Evolutionary conservation across 2,888 invertebrate genomes (phyloP).

Genomic region (Dromius quadrimaculatus): DNA sequence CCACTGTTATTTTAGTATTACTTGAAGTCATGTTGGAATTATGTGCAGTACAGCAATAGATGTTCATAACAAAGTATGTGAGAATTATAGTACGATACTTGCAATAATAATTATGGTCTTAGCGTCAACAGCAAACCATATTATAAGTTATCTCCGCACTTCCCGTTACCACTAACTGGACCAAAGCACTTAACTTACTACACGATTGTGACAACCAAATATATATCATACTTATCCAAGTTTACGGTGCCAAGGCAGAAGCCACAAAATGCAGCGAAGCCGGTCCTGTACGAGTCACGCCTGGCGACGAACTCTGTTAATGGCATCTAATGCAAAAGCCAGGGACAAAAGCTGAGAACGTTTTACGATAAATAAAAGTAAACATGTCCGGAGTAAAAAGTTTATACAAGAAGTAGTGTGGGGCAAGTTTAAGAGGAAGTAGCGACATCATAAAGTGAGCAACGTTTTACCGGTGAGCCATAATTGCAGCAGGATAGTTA

Average conservation of each 20-base stretch:
- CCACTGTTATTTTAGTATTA: not conserved
- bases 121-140: slow-evolving; percentile 34
- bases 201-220: slow-evolving; percentile 45
- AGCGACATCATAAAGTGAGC: slow-evolving; percentile 38
- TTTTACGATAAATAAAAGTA: slow-evolving; percentile 52
- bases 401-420: slow-evolving; percentile 38
- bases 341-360: slow-evolving; percentile 48
- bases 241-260: slow-evolving; percentile 40
- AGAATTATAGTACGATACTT: slow-evolving; percentile 8
- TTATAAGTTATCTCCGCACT: slow-evolving; percentile 28
- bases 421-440: not conserved
- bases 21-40: not conserved
- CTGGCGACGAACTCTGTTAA: slow-evolving; percentile 41
- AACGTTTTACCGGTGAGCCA: slow-evolving; percentile 31
- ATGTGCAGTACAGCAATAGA: no score
- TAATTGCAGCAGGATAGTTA: slow-evolving; percentile 48
- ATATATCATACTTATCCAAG: slow-evolving; percentile 49
- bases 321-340: slow-evolving; percentile 49
- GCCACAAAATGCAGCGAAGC: slow-evolving; percentile 41
- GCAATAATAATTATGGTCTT: slow-evolving; percentile 35
- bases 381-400: slow-evolving; percentile 51
- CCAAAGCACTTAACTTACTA: slow-evolving; percentile 41
- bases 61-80: no score
- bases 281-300: slow-evolving; percentile 26
- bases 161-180: slow-evolving; percentile 27